Conservation (phyloP, 1,140 invertebrate genomes). For the Helicoverpa zea region DNA sequence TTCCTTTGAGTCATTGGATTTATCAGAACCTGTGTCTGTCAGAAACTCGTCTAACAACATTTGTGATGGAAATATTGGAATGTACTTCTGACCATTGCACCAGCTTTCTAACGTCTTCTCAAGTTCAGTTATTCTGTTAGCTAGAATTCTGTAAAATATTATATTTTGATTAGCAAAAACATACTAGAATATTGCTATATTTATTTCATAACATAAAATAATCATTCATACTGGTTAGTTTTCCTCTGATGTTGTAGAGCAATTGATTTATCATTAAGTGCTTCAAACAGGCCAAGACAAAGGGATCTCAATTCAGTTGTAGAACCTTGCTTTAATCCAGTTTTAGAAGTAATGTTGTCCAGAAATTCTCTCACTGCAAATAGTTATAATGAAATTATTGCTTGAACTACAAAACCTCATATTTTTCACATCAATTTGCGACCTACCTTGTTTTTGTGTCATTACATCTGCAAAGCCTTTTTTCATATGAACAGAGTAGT, state of each 20-base stretch:
- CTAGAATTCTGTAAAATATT: slow-evolving; percentile 76
- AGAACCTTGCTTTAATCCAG: slow-evolving; percentile 90
- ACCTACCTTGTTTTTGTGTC: slow-evolving; percentile 81
- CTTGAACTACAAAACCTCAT: neutral
- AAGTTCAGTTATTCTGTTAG: slow-evolving; percentile 82
- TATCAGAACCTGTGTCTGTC: slow-evolving; percentile 72
- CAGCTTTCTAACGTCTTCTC: slow-evolving; percentile 84
- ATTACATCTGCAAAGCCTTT: slow-evolving; percentile 78
- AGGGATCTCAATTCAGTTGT: slow-evolving; percentile 92
- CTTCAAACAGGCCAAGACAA: slow-evolving; percentile 92
- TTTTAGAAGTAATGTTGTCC: slow-evolving; percentile 87
- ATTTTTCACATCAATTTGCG: neutral
- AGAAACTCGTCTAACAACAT: slow-evolving; percentile 82
- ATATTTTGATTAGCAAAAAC: neutral
- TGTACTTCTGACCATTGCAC: slow-evolving; percentile 81
- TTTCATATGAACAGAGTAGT: slow-evolving; percentile 70
- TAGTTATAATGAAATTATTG: slow-evolving; percentile 31
- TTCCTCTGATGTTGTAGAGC: slow-evolving; percentile 94
- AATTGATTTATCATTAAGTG: slow-evolving; percentile 94
- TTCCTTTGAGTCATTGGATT: slow-evolving; percentile 78
- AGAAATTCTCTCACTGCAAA: slow-evolving; percentile 89
- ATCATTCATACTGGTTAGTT: slow-evolving; percentile 87
- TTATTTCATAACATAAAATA: no score
- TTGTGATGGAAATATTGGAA: slow-evolving; percentile 84
- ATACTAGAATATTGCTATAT: neutral